Percentiles rank a stretch among this genome's conserved stretches.
Conservation (phyloP, 2,113 vertebrate species). For the Pseudorasbora parva region DNA sequence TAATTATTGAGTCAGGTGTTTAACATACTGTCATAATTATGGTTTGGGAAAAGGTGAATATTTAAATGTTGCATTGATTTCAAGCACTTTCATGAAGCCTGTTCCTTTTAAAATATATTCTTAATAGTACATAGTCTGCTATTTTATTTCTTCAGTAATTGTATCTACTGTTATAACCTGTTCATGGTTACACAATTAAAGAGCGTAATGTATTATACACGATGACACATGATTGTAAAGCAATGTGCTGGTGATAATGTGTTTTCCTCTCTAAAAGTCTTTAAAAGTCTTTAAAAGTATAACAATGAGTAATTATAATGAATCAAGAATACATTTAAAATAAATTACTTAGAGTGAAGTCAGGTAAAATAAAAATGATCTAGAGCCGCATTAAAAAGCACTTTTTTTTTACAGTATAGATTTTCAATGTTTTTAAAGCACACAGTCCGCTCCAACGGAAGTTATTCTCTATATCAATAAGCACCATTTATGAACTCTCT, state of each 20-base stretch:
- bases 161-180: no score
- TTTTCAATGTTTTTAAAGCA: no score
- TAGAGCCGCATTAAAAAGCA: not conserved
- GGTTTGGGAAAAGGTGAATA: not conserved
- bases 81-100: not conserved
- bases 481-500: no score
- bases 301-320: not conserved
- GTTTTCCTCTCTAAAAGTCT: not conserved
- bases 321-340: no score
- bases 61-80: not conserved
- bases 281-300: not conserved
- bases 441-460: no score
- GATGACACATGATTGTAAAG: not conserved
- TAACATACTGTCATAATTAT: conserved; percentile 10
- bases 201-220: not conserved
- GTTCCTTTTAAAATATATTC: not conserved
- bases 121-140: no score
- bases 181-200: not conserved
- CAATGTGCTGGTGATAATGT: not conserved
- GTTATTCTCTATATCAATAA: no score
- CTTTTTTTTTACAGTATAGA: no score
- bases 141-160: no score
- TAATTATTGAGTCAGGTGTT: conserved; percentile 28
- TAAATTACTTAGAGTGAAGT: not conserved
- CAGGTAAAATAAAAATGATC: not conserved